Evolutionary conservation across 2,888 invertebrate genomes (phyloP).

Genomic region (Leucophenga maculata): DNA sequence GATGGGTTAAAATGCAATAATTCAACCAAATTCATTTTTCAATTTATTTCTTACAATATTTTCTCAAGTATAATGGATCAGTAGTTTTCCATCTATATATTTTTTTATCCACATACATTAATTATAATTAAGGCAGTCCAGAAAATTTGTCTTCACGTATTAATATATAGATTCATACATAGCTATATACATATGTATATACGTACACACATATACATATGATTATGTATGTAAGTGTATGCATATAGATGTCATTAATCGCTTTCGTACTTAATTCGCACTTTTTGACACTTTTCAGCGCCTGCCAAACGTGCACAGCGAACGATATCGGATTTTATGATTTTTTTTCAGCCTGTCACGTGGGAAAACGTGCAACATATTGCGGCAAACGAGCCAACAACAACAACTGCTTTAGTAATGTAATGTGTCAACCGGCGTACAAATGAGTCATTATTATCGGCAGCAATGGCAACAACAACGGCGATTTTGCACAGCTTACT

Average conservation of each 20-base stretch:
- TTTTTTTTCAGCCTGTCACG: neutral
- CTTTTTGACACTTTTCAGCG: constrained; percentile 60
- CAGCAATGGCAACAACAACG: constrained; percentile 32
- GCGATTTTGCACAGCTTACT: constrained; percentile 39
- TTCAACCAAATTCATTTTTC: too few relatives aligned
- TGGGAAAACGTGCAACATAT: constrained; percentile 7
- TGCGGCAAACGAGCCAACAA: neutral
- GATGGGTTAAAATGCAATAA: too few relatives aligned
- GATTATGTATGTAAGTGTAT: neutral
- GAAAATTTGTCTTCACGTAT: too few relatives aligned
- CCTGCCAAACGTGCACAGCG: constrained; percentile 31
- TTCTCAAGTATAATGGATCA: too few relatives aligned
- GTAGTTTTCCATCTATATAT: too few relatives aligned
- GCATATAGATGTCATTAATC: neutral
- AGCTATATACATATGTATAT: too few relatives aligned
- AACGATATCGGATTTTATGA: neutral
- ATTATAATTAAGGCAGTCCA: too few relatives aligned
- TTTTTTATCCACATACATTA: too few relatives aligned
- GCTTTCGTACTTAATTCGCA: constrained; percentile 61
- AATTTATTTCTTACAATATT: too few relatives aligned
- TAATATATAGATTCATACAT: too few relatives aligned
- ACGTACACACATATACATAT: neutral
- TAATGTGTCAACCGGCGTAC: neutral
- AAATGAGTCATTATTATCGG: constrained; percentile 30
- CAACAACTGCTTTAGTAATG: neutral